Conservation (phyloP, 2,888 invertebrate species). For the Gandaritis pyraliata region DNA sequence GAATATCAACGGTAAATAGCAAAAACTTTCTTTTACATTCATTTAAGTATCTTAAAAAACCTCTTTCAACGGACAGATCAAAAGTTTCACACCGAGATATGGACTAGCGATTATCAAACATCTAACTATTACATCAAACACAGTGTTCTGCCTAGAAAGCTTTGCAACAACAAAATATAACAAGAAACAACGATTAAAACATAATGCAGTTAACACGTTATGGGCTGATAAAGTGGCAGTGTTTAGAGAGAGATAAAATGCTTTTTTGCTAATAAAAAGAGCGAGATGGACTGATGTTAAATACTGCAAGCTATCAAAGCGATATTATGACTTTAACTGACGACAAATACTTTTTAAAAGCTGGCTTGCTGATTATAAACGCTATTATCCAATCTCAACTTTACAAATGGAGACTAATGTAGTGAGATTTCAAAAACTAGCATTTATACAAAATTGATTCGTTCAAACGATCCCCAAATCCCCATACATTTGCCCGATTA, state of each 20-base stretch:
- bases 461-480: slow-evolving; percentile 49
- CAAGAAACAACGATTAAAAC: slow-evolving; percentile 72
- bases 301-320: slow-evolving; percentile 24
- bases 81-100: slow-evolving; percentile 70
- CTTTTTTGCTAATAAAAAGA: slow-evolving; percentile 41
- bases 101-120: slow-evolving; percentile 73
- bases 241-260: slow-evolving; percentile 50
- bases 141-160: slow-evolving; percentile 69
- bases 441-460: slow-evolving; percentile 46
- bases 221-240: slow-evolving; percentile 62
- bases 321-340: slow-evolving; percentile 8
- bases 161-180: slow-evolving; percentile 69
- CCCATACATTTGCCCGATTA: slow-evolving; percentile 55
- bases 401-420: slow-evolving; percentile 43
- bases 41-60: slow-evolving; percentile 74
- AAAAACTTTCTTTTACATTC: slow-evolving; percentile 42
- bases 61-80: slow-evolving; percentile 78
- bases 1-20: slow-evolving; percentile 23
- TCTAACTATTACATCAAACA: slow-evolving; percentile 53
- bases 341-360: slow-evolving; percentile 19
- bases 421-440: slow-evolving; percentile 54
- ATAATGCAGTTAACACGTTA: slow-evolving; percentile 45
- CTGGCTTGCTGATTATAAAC: slow-evolving; percentile 32
- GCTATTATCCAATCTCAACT: slow-evolving; percentile 28
- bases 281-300: slow-evolving; percentile 10